Percentiles rank a stretch among this genome's conserved stretches.
Evolutionary conservation across 2,888 invertebrate species (phyloP).

Genomic region (Sminthurides aquaticus): DNA sequence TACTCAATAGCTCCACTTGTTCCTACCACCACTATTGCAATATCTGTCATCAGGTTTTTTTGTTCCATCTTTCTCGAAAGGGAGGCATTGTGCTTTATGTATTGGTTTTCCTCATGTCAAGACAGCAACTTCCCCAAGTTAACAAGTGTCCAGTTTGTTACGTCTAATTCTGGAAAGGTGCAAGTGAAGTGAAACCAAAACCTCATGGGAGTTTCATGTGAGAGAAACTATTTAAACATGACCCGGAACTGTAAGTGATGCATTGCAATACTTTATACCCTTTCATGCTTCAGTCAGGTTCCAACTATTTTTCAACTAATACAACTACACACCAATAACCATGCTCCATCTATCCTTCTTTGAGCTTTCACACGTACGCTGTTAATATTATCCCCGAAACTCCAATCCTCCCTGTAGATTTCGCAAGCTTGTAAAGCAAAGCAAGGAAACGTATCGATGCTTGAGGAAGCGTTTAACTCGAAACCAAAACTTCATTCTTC

Average conservation of each 20-base stretch:
- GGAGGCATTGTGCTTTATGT: too few relatives aligned
- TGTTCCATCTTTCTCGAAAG: too few relatives aligned
- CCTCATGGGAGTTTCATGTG: constrained; percentile 15
- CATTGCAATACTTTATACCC: neutral
- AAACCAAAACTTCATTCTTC: too few relatives aligned
- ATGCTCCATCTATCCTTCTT: neutral
- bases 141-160: neutral
- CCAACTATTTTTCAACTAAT: neutral
- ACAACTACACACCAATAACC: neutral
- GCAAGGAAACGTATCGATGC: too few relatives aligned
- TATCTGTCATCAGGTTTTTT: too few relatives aligned
- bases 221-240: constrained; percentile 16
- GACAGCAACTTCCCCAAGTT: neutral
- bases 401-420: too few relatives aligned
- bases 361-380: neutral
- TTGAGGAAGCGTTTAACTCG: too few relatives aligned
- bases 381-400: too few relatives aligned
- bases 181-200: neutral
- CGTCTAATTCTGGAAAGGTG: neutral
- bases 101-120: constrained; percentile 2
- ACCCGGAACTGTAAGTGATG: constrained; percentile 22
- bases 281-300: constrained; percentile 1
- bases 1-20: too few relatives aligned
- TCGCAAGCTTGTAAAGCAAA: too few relatives aligned
- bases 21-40: too few relatives aligned